Conservation (phyloP, 2,113 vertebrate species). For the Lepisosteus osseus region DNA sequence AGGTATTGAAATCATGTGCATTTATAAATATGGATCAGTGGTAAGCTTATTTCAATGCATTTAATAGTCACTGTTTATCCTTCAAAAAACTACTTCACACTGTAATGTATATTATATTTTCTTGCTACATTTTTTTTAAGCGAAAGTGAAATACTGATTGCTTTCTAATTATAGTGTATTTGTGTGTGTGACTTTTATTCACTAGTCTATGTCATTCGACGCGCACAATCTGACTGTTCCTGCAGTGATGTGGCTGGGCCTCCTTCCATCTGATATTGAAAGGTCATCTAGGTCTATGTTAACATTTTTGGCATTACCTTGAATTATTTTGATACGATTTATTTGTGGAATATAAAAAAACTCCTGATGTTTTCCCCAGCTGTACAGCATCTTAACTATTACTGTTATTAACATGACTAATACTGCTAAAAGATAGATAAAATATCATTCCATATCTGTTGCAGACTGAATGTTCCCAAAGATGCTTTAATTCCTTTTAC, state of each 20-base stretch:
- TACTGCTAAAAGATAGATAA: too few species aligned
- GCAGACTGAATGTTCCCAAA: conserved; percentile 76
- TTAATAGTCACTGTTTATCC: conserved; percentile 25
- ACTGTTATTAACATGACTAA: too few species aligned
- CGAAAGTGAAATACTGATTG: not conserved
- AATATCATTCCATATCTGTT: conserved; percentile 11
- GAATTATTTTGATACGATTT: not conserved
- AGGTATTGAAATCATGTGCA: conserved; percentile 97
- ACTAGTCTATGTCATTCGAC: conserved; percentile 94
- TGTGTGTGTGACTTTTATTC: conserved; percentile 33
- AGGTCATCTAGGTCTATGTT: conserved; percentile 65
- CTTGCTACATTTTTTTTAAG: not conserved
- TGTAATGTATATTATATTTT: conserved; percentile 45
- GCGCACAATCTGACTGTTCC: conserved; percentile 90
- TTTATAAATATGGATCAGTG: conserved; percentile 95
- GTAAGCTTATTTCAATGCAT: conserved; percentile 66
- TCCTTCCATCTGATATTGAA: conserved; percentile 91
- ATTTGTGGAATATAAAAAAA: not conserved
- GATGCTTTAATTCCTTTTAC: conserved; percentile 80
- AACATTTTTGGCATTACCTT: not conserved
- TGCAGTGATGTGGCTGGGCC: conserved; percentile 89
- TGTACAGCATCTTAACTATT: too few species aligned
- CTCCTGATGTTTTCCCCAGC: too few species aligned
- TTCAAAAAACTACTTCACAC: conserved; percentile 13
- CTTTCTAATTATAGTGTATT: conserved; percentile 31